These are phyloP conservation scores for Sylvia atricapilla DNA, from an alignment of 2,113 vertebrate genomes.

Conservation along the genomic window DNA sequence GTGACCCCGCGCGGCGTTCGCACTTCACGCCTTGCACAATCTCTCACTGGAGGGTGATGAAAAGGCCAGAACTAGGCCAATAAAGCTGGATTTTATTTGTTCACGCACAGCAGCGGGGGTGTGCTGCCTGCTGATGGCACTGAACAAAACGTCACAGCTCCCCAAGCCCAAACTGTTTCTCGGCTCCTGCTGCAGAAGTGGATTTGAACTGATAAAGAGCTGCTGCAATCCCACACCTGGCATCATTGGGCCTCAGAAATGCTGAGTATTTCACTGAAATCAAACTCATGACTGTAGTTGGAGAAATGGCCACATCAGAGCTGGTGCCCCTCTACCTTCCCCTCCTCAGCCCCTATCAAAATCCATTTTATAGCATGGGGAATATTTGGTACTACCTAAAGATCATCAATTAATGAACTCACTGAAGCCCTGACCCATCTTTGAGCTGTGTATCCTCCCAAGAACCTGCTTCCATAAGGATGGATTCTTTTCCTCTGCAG, in stretches of 20 bases:
- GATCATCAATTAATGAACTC: neutral
- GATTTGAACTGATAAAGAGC: accelerated
- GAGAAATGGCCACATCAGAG: neutral
- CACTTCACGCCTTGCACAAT: slow-evolving; percentile 16
- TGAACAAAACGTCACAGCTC: neutral
- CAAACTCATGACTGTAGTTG: neutral
- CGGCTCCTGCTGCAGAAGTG: accelerated
- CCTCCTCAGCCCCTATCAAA: neutral
- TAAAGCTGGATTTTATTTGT: slow-evolving; percentile 17
- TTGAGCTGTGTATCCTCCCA: neutral
- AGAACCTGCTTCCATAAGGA: neutral
- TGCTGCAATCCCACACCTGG: neutral
- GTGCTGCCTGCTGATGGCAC: neutral
- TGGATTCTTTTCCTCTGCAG: neutral
- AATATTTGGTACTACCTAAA: neutral
- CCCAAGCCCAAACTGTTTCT: accelerated
- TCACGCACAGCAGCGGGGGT: neutral
- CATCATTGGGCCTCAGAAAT: neutral
- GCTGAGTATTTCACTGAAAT: neutral
- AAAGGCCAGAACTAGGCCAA: slow-evolving; percentile 29
- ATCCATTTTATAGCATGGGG: neutral
- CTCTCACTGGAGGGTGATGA: slow-evolving; percentile 2
- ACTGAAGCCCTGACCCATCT: neutral
- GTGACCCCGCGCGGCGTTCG: neutral
- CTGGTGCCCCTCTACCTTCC: neutral